Evolutionary conservation across 2,113 vertebrate species (phyloP).

Genomic region (Microcebus ravelobensis): DNA sequence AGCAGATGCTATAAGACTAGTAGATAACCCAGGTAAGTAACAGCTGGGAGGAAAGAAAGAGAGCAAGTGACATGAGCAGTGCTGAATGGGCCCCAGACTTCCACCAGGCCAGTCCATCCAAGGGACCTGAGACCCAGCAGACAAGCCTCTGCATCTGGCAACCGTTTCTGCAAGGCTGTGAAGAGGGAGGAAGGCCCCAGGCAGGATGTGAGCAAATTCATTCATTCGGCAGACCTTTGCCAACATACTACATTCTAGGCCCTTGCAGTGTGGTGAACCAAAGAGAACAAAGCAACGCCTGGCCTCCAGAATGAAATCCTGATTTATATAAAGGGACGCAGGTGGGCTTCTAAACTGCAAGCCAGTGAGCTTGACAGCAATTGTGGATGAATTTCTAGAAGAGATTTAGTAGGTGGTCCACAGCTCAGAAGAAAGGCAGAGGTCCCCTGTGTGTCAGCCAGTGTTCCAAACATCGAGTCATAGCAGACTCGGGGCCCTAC

Average conservation of each 20-base stretch:
- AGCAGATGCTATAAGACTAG: not conserved
- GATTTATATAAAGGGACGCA: not conserved
- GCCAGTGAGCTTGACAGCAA: not conserved
- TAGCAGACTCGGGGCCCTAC: not conserved
- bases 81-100: too few relatives aligned
- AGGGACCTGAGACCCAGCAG: not conserved
- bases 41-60: not conserved
- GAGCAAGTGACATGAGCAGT: not conserved
- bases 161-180: not conserved
- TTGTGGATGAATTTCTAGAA: not conserved
- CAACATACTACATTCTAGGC: accelerated
- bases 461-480: not conserved
- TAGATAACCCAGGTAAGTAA: not conserved
- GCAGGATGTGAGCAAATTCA: not conserved
- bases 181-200: not conserved
- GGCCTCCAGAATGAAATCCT: not conserved
- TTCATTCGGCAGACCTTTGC: not conserved
- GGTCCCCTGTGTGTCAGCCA: not conserved
- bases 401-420: not conserved
- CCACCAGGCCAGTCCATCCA: not conserved
- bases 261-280: not conserved
- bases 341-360: not conserved
- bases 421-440: not conserved
- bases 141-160: not conserved
- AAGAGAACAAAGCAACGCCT: not conserved